These are phyloP conservation scores for Calcarius lapponicus DNA, from an alignment of 2,797 vertebrate species.

Conservation along the genomic window DNA sequence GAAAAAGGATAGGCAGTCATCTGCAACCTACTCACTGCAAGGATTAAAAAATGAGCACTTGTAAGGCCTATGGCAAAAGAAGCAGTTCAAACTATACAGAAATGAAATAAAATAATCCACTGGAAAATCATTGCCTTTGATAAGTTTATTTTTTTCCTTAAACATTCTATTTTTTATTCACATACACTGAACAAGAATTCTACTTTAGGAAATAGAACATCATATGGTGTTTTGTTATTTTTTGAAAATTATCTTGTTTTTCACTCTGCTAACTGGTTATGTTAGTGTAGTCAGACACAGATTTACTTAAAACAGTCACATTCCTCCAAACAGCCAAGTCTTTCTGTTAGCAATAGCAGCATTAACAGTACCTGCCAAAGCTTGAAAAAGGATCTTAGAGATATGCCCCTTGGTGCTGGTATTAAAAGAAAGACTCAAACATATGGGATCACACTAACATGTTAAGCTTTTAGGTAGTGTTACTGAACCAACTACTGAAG, in stretches of 20 bases:
- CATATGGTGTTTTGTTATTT: not conserved
- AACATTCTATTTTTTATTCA: not conserved
- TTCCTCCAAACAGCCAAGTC: not conserved
- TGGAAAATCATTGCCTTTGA: not conserved
- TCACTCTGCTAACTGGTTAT: not conserved
- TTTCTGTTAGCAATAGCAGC: not conserved
- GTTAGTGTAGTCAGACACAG: not conserved
- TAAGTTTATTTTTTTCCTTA: too few relatives aligned
- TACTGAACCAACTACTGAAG: constrained; percentile 16
- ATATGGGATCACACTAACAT: not conserved
- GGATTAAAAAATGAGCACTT: not conserved
- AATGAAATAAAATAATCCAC: not conserved
- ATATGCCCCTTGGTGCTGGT: not conserved
- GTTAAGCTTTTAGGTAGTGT: constrained; percentile 4
- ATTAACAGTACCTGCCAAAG: not conserved
- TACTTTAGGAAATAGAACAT: not conserved
- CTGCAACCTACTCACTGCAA: not conserved
- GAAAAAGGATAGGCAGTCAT: constrained; percentile 16
- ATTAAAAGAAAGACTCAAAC: not conserved
- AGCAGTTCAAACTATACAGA: not conserved
- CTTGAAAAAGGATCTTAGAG: not conserved
- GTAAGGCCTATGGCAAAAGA: not conserved
- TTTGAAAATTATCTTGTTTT: not conserved
- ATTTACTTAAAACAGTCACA: not conserved
- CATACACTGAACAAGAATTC: not conserved